Percentiles rank a stretch among this genome's conserved stretches.
These are phyloP conservation scores for Meloidogyne chitwoodi DNA, from an alignment of 1,140 invertebrate genomes.

Conservation along the genomic window DNA sequence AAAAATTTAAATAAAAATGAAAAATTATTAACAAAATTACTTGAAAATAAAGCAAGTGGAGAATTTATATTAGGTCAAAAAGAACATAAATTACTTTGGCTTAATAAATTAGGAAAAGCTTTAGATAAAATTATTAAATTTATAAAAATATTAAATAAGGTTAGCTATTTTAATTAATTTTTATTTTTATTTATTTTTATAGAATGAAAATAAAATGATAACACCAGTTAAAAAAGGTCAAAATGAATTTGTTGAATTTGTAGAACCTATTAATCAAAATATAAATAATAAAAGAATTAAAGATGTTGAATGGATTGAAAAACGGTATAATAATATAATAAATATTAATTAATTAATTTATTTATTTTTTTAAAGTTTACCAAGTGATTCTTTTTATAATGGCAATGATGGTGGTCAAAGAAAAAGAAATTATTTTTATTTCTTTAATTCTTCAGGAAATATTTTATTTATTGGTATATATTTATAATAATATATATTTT, in stretches of 20 bases:
- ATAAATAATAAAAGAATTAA: slow-evolving; percentile 21
- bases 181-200: background rate
- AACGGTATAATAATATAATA: slow-evolving; percentile 15
- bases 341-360: background rate
- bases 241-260: slow-evolving; percentile 39
- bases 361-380: slow-evolving; percentile 6
- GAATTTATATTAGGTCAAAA: slow-evolving; percentile 3
- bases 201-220: slow-evolving; percentile 14
- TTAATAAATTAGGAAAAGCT: background rate
- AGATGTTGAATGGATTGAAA: slow-evolving; percentile 30
- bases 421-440: slow-evolving; percentile 7
- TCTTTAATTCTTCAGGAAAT: slow-evolving; percentile 23
- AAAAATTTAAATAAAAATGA: background rate
- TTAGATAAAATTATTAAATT: background rate
- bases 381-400: slow-evolving; percentile 1
- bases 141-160: background rate
- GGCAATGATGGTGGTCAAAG: background rate
- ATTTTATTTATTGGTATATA: slow-evolving; percentile 27
- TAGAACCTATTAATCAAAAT: slow-evolving; percentile 23
- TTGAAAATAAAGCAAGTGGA: slow-evolving; percentile 8
- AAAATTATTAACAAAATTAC: background rate
- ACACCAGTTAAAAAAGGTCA: slow-evolving; percentile 37
- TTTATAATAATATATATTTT: background rate
- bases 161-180: background rate
- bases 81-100: slow-evolving; percentile 16